A percentile compares a stretch with the other conserved stretches of the same genome.
Evolutionary conservation across 2,113 vertebrate species (phyloP).

Genomic region (Catharus bicknelli): DNA sequence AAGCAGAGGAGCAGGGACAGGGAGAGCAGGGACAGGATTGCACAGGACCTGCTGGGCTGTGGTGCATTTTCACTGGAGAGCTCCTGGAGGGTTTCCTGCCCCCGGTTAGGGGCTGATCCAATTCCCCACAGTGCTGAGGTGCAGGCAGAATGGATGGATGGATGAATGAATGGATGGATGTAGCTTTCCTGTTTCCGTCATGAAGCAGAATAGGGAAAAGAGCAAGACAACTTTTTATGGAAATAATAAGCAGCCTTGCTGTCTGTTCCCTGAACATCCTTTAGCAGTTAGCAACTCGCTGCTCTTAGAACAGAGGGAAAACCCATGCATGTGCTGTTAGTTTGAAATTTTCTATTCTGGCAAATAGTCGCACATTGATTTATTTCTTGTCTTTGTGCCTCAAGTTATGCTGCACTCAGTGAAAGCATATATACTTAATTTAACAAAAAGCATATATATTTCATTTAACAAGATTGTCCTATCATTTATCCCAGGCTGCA

Average conservation of each 20-base stretch:
- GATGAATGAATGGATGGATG: neutral
- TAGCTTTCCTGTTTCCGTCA: neutral
- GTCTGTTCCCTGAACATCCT: neutral
- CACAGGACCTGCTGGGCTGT: neutral
- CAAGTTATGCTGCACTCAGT: neutral
- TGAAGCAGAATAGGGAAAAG: neutral
- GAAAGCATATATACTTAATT: slow-evolving; percentile 21
- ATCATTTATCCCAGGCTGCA: slow-evolving; percentile 2
- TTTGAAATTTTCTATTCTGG: neutral
- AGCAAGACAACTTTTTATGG: neutral
- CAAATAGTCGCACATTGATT: neutral
- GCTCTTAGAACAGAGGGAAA: neutral
- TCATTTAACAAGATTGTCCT: slow-evolving; percentile 6
- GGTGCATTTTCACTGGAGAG: neutral
- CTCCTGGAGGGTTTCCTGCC: neutral
- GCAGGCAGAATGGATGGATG: neutral
- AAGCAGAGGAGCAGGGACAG: neutral
- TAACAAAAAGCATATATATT: neutral
- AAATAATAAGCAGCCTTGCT: neutral
- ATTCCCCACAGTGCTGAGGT: rapidly evolving
- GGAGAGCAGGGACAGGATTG: neutral
- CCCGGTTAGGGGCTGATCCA: neutral
- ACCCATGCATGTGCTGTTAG: neutral
- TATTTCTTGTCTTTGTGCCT: slow-evolving; percentile 19
- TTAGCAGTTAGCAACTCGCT: neutral